Percentiles rank a stretch among this genome's conserved stretches.
These are phyloP conservation scores for Camarhynchus parvulus DNA, from an alignment of 2,113 vertebrate species.

Conservation along the genomic window DNA sequence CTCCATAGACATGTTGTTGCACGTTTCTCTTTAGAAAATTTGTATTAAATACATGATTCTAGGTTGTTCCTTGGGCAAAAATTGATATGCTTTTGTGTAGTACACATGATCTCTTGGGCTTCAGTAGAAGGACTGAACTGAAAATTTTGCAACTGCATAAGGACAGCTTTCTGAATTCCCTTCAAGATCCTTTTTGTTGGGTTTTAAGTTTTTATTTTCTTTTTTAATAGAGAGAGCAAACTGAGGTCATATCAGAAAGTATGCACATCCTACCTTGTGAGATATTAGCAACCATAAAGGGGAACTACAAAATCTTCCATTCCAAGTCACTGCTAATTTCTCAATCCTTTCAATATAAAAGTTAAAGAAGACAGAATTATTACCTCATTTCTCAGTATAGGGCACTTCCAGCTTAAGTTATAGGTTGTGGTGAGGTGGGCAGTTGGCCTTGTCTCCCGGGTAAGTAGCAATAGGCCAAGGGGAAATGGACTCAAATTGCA, in stretches of 20 bases:
- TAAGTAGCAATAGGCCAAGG: neutral
- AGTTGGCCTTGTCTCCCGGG: neutral
- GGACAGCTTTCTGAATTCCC: neutral
- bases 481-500: neutral
- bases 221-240: neutral
- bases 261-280: neutral
- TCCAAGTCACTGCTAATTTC: neutral
- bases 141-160: neutral
- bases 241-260: neutral
- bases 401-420: neutral
- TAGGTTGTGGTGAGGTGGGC: neutral
- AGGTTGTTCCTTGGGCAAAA: neutral
- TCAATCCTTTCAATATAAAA: neutral
- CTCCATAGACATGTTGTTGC: rapidly evolving
- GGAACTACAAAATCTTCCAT: neutral
- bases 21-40: neutral
- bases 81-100: neutral
- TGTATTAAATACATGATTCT: neutral
- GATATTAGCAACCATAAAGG: neutral
- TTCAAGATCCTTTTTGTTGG: neutral
- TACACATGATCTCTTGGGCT: neutral
- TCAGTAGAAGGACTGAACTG: neutral
- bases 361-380: neutral
- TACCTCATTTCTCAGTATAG: neutral
- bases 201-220: neutral